phyloP scores from a whole-genome alignment of 2,113 vertebrate species.

The Zosterops japonicus region DNA sequence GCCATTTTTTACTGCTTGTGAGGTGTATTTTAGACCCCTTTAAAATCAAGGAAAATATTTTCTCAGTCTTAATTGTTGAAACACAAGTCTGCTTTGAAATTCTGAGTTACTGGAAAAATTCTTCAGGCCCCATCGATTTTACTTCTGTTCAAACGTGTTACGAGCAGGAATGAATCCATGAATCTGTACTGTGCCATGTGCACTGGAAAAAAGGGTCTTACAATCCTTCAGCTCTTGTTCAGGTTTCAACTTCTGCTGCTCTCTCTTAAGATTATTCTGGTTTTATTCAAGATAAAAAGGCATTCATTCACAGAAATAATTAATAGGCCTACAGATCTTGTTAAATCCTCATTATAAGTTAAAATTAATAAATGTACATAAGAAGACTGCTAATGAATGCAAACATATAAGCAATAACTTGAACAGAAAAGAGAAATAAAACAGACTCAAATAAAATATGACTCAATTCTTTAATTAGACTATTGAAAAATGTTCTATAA shows the following conservation, averaged over 20 bases:
- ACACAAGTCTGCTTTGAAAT: not conserved
- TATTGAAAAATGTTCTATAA: not conserved
- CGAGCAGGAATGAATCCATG: not conserved
- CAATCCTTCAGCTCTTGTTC: not conserved
- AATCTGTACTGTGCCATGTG: not conserved
- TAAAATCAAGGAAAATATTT: not conserved
- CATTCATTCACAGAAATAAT: not conserved
- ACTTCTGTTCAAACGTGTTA: not conserved
- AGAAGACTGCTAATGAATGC: not conserved
- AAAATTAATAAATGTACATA: not conserved
- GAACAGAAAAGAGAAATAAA: not conserved
- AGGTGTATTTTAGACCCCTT: not conserved
- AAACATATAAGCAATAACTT: not conserved
- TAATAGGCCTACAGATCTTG: not conserved
- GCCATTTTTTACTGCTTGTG: not conserved
- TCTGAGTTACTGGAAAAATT: not conserved
- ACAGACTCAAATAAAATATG: not conserved
- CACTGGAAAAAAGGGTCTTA: not conserved
- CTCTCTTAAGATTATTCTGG: not conserved
- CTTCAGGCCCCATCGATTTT: not conserved
- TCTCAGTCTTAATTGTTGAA: not conserved
- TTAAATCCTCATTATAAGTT: not conserved
- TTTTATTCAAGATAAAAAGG: not conserved
- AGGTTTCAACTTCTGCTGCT: not conserved
- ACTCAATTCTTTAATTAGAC: not conserved